phyloP scores from a whole-genome alignment of 1,140 invertebrate genomes.

The Battus philenor region DNA sequence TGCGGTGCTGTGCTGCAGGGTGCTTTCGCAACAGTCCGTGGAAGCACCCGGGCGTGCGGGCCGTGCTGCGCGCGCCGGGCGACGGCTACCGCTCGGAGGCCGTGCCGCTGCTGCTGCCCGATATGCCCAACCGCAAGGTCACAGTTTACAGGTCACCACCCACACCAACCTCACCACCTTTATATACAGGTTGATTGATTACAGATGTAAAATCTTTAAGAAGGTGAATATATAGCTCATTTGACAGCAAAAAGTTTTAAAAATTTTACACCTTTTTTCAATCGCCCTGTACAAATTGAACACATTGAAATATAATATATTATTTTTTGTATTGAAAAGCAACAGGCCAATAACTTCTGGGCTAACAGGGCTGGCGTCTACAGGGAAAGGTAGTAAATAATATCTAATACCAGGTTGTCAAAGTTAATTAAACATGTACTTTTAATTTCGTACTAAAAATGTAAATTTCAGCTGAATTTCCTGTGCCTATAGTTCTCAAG shows the following conservation, averaged over 20 bases:
- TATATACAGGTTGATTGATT: no score
- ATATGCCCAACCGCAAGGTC: constrained; percentile 62
- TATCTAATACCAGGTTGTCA: constrained; percentile 21
- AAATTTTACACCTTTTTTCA: no score
- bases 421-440: no score
- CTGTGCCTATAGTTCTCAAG: no score
- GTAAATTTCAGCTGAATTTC: no score
- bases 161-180: not conserved
- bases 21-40: constrained; percentile 76
- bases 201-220: no score
- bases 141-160: constrained; percentile 73
- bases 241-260: no score
- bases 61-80: constrained; percentile 72
- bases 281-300: not conserved
- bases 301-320: not conserved
- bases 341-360: not conserved
- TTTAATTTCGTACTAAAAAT: no score
- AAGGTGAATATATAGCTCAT: no score
- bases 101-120: constrained; percentile 73
- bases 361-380: not conserved
- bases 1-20: no score
- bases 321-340: not conserved
- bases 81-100: constrained; percentile 76
- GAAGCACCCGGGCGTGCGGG: constrained; percentile 84
- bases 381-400: no score